phyloP scores from a whole-genome alignment of 2,113 vertebrate species.

The Gallinago jamesoni region DNA sequence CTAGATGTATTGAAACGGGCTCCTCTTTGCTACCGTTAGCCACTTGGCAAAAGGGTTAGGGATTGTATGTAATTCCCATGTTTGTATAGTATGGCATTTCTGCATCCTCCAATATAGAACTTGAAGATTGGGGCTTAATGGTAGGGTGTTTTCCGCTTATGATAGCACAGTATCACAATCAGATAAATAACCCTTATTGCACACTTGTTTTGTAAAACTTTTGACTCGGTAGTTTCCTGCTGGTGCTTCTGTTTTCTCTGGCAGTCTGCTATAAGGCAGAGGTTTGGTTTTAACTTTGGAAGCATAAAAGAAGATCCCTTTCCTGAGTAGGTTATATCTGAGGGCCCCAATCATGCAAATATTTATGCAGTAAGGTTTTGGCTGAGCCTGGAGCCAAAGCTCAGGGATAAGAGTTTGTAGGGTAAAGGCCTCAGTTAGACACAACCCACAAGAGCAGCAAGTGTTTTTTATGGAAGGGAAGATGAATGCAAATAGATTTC shows the following conservation, averaged over 20 bases:
- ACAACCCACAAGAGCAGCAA: not conserved
- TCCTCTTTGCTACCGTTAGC: not conserved
- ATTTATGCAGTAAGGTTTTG: not conserved
- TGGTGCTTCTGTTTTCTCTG: not conserved
- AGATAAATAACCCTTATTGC: rapidly evolving
- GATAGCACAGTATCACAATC: not conserved
- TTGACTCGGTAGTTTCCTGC: not conserved
- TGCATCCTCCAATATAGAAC: not conserved
- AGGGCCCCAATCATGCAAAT: not conserved
- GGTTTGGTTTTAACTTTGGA: not conserved
- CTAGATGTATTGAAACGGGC: not conserved
- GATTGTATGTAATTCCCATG: not conserved
- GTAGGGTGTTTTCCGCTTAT: not conserved
- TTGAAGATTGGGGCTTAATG: not conserved
- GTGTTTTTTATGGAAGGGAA: not conserved
- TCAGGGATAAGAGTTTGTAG: not conserved
- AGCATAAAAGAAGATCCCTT: not conserved
- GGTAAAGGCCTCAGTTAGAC: not conserved
- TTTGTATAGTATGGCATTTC: not conserved
- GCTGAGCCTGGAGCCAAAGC: not conserved
- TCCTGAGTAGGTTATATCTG: not conserved
- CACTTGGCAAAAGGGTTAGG: not conserved
- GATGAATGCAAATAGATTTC: not conserved
- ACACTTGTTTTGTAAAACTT: not conserved
- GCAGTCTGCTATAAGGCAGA: not conserved